Evolutionary conservation across 2,113 vertebrate genomes (phyloP), one percentile per base, ranked within the genome.

Genomic region (Etheostoma spectabile): DNA sequence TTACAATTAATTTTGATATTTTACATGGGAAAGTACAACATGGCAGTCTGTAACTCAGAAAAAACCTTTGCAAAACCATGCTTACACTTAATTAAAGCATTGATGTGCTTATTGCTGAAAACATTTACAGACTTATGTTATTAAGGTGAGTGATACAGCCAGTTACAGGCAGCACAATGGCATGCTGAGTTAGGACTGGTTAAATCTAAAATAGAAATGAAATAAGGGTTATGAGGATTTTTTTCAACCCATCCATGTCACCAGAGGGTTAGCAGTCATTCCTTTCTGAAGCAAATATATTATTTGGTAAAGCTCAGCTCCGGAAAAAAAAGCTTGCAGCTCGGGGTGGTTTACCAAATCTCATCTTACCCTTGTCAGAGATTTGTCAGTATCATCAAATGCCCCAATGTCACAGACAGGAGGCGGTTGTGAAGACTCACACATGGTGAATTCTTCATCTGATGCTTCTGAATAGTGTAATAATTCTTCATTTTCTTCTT

Each of bases 281-380:
- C 75, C 57, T 77, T 6, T 83, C 61, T 72, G 51, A 84, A 89
- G 85, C 75, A 87, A 80, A 83, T 77, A 45, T 64, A 66, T 27
- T 71, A 55, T 74, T 82, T 87, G 56, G 77, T 77, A 45, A 88
- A 83, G 82, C 79, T 82, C 73, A 91, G 87, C 73, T 83, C 78
- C 79, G 83, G 77, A 72, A 79, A 75, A 21, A 67, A 68, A 89
- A 82, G 57, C 77, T 91, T 82, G 88, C 87, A 81, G 46, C 67
- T 73, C 77, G 61, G 79, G 67, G 55, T 21, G 65, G 52, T 90
- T 93, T 91, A 90, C 79, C 46, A 83, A 74, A 81, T 81, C 45
- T 88, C 60, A 64, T 92, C 93, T 96, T 95, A 98, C 98, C 96
- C 97, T 97, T 86, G 93, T 93, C 49, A 98, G 93, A 67, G 93